These are phyloP conservation scores for Drosophila willistoni DNA, from an alignment of 1,140 invertebrate genomes.

Conservation along the genomic window DNA sequence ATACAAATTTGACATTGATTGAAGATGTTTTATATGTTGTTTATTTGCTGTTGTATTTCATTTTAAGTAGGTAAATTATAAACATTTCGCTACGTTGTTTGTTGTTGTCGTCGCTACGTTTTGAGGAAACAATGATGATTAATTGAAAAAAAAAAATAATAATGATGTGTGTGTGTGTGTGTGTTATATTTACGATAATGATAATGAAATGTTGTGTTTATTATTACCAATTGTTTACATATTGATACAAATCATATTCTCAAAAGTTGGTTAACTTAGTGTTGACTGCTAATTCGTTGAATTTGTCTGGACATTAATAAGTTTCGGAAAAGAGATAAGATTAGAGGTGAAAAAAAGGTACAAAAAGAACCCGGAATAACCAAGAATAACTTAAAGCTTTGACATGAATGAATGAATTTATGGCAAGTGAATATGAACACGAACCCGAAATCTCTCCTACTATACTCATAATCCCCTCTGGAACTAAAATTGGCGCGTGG, in stretches of 20 bases:
- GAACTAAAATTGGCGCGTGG: not conserved
- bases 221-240: slow-evolving; percentile 3
- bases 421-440: not conserved
- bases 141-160: not conserved
- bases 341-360: not conserved
- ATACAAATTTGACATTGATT: slow-evolving; percentile 5
- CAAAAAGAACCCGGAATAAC: not conserved
- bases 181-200: not conserved
- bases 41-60: not conserved
- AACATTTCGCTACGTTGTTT: not conserved
- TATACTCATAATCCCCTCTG: too few species aligned
- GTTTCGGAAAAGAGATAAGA: slow-evolving; percentile 5
- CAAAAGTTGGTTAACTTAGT: not conserved
- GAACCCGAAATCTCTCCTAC: too few species aligned
- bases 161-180: not conserved
- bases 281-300: not conserved
- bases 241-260: slow-evolving; percentile 16
- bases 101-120: not conserved
- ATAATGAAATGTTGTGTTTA: slow-evolving; percentile 1
- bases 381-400: not conserved
- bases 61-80: slow-evolving; percentile 1
- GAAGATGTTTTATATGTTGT: slow-evolving; percentile 6
- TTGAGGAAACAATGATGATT: not conserved
- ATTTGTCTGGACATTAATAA: slow-evolving; percentile 1
- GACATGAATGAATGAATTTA: slow-evolving; percentile 6